phyloP scores from a whole-genome alignment of 92 coral and sea anemone genomes.

The Zoanthus solanderi region DNA sequence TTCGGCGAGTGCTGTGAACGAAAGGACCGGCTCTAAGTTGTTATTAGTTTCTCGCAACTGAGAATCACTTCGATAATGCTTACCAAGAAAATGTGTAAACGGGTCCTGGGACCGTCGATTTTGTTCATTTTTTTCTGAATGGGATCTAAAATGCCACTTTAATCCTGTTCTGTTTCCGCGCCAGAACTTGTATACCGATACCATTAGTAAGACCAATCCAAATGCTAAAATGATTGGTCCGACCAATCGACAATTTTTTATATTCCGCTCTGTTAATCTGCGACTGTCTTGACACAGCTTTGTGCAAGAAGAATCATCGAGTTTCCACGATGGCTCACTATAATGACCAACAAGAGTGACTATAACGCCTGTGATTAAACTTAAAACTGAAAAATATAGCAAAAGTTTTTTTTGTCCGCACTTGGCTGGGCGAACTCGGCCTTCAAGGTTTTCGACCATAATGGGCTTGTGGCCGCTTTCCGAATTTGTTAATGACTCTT shows the following conservation, averaged over 20 bases:
- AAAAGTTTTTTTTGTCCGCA: slow-evolving; percentile 30
- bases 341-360: slow-evolving; percentile 32
- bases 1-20: background rate
- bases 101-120: background rate
- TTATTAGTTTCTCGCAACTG: background rate
- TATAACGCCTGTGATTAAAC: background rate
- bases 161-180: slow-evolving; percentile 33
- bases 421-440: slow-evolving; percentile 33
- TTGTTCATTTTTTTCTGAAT: background rate
- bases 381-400: slow-evolving; percentile 22
- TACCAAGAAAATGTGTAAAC: slow-evolving; percentile 11
- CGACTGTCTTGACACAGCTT: slow-evolving; percentile 19
- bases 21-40: background rate
- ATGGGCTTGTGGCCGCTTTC: background rate
- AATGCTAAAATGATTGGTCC: slow-evolving; percentile 31
- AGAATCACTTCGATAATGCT: background rate
- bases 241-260: slow-evolving; percentile 20
- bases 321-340: slow-evolving; percentile 30
- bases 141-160: slow-evolving; percentile 29
- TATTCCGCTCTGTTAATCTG: slow-evolving; percentile 9
- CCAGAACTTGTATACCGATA: slow-evolving; percentile 12
- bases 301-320: slow-evolving; percentile 1
- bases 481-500: background rate
- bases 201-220: slow-evolving; percentile 9
- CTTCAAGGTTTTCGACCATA: slow-evolving; percentile 33